Evolutionary conservation across 2,888 invertebrate genomes (phyloP), one percentile per base, ranked within the genome.

Genomic region (Leistus spinibarbis): DNA sequence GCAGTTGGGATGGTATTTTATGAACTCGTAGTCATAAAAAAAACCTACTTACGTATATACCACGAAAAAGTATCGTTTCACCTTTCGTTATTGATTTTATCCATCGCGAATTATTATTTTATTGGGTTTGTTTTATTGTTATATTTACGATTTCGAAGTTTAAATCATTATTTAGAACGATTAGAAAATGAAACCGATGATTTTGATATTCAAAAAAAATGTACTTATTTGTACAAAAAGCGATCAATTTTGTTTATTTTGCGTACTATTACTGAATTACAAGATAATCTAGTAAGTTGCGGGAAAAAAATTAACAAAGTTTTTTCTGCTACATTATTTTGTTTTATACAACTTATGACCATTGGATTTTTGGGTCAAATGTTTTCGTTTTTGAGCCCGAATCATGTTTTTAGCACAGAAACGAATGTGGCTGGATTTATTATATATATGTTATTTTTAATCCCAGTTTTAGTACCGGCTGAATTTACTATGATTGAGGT

Each of bases 11-110:
- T 73, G 53, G 54, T 53, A 54, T n/a, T 54, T 3, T 67, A 73
- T 19, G 73, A 73, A 53, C 27, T 60, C n/a, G 9, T 60, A 5
- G 54, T 62, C n/a, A 67, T 73, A 17, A 67, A 73, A 17, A 73
- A 67, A 67, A 1, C 67, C 13, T 78, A 76, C 78, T 79, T 63
- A 78, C 79, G 78, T 80, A 81, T 80, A 80, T 80, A 76, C 79
- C 80, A 81, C 80, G 81, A 77, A 79, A 81, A 81, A 80, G 79
- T 81, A 77, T 78, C 74, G 69, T 80, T 69, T 77, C 76, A 67
- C 78, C 79, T 76, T 78, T 78, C 80, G 79, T 80, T 73, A 77
- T 77, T 78, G 16, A 73, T 73, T 22, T 53, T 73, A 67, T 22
- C 16, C 10, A 73, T 57, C 13, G 73, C 73, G n/a, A 67, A 67